Evolutionary conservation across 2,797 vertebrate genomes (phyloP).

Genomic region (Hoplostethus atlanticus): DNA sequence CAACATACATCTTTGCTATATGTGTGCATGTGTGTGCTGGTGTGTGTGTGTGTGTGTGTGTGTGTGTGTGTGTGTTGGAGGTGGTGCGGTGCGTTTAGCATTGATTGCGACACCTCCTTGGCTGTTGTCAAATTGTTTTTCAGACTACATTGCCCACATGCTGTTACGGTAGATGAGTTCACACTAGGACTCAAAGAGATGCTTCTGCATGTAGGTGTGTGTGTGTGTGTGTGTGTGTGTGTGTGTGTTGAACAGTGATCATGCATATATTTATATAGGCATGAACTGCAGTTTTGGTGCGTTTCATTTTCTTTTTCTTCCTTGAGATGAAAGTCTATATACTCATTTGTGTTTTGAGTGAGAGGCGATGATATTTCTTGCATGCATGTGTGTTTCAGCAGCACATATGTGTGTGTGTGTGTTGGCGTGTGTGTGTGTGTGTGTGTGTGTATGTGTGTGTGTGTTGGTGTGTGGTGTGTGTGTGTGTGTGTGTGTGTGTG

Average conservation of each 20-base stretch:
- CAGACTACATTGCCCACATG: constrained; percentile 29
- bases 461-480: background rate
- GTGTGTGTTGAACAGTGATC: background rate
- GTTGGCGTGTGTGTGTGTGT: too few relatives aligned
- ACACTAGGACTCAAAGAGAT: constrained; percentile 9
- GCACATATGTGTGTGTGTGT: too few relatives aligned
- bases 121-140: constrained; percentile 26
- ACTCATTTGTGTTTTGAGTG: background rate
- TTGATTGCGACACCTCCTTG: background rate
- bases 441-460: background rate
- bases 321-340: background rate
- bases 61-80: background rate
- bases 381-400: too few relatives aligned
- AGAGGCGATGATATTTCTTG: background rate
- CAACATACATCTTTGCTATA: too few relatives aligned
- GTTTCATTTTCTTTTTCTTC: background rate
- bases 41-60: constrained; percentile 1
- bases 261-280: too few relatives aligned
- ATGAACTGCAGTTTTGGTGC: too few relatives aligned
- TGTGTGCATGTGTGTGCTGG: background rate
- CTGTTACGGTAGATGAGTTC: constrained; percentile 40
- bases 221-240: constrained; percentile 7
- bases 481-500: background rate
- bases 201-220: background rate
- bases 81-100: background rate